Percentiles rank a stretch among this genome's conserved stretches.
These are phyloP conservation scores for Ennomos quercinarius DNA, from an alignment of 2,888 invertebrate species.

Conservation along the genomic window DNA sequence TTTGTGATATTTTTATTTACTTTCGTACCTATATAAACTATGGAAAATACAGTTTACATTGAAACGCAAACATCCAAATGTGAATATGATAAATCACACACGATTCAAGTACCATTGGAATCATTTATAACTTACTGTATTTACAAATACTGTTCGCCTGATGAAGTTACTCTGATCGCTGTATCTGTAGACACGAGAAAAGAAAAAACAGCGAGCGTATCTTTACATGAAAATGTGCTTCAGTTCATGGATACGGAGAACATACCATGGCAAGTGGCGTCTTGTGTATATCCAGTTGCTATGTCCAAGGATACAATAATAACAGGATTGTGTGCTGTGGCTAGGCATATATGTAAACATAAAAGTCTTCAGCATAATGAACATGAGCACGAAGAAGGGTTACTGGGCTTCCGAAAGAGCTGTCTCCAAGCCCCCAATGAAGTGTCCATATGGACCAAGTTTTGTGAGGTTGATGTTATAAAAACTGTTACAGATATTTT, in stretches of 20 bases:
- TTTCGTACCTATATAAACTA: conserved; percentile 10
- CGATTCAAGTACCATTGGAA: conserved; percentile 79
- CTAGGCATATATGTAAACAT: conserved; percentile 68
- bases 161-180: conserved; percentile 70
- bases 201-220: conserved; percentile 43
- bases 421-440: conserved; percentile 94
- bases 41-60: conserved; percentile 62
- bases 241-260: conserved; percentile 55
- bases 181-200: conserved; percentile 57
- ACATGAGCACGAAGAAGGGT: conserved; percentile 72
- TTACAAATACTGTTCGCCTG: conserved; percentile 84
- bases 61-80: conserved; percentile 54
- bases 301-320: conserved; percentile 86
- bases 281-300: conserved; percentile 88
- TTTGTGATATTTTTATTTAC: too few relatives aligned
- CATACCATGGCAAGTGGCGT: conserved; percentile 77
- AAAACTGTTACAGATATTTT: conserved; percentile 82
- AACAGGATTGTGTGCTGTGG: conserved; percentile 92
- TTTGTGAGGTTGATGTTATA: conserved; percentile 94
- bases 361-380: conserved; percentile 41
- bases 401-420: conserved; percentile 92
- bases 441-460: conserved; percentile 95
- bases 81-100: conserved; percentile 45
- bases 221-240: conserved; percentile 56
- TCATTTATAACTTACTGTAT: conserved; percentile 87